A percentile compares a stretch with the other conserved stretches of the same genome.
Evolutionary conservation across 1,140 invertebrate species (phyloP).

Genomic region (Sweltsa coloradensis): DNA sequence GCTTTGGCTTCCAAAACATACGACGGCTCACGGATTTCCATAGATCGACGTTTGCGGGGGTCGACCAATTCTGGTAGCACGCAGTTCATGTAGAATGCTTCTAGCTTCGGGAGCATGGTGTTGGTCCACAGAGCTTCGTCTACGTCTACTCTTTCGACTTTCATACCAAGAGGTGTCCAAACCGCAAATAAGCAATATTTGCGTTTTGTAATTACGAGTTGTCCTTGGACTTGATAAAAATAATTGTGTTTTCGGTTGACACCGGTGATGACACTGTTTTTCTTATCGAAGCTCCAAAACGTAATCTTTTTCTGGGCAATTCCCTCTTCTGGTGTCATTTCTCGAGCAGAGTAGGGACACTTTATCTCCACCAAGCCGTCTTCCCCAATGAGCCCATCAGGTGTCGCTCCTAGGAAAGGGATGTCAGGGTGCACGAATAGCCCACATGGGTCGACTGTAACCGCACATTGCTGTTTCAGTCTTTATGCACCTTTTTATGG

Average conservation of each 20-base stretch:
- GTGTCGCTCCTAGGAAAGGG: slow-evolving; percentile 15
- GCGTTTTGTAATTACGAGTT: slow-evolving; percentile 17
- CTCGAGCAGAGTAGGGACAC: slow-evolving; percentile 16
- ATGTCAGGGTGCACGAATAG: slow-evolving; percentile 15
- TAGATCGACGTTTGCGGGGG: slow-evolving; percentile 18
- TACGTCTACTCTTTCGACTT: slow-evolving; percentile 7
- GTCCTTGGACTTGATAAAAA: slow-evolving; percentile 21
- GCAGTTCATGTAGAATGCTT: slow-evolving; percentile 22
- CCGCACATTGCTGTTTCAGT: no score
- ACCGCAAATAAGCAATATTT: slow-evolving; percentile 21
- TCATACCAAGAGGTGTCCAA: slow-evolving; percentile 12
- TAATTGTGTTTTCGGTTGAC: slow-evolving; percentile 20
- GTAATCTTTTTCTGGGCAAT: slow-evolving; percentile 8
- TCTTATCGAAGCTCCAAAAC: slow-evolving; percentile 7
- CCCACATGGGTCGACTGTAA: slow-evolving; percentile 14
- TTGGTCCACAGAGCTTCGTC: slow-evolving; percentile 18
- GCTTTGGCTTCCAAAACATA: no score
- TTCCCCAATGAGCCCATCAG: slow-evolving; percentile 17
- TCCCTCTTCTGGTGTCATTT: slow-evolving; percentile 4
- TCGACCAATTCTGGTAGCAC: slow-evolving; percentile 27
- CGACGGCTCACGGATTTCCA: slow-evolving; percentile 19
- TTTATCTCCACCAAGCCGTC: slow-evolving; percentile 19
- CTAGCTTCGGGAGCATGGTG: slow-evolving; percentile 16
- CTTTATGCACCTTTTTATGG: no score
- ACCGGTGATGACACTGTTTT: background rate